Conservation (phyloP, 1,140 invertebrate genomes). For the Neotoxoptera formosana region DNA sequence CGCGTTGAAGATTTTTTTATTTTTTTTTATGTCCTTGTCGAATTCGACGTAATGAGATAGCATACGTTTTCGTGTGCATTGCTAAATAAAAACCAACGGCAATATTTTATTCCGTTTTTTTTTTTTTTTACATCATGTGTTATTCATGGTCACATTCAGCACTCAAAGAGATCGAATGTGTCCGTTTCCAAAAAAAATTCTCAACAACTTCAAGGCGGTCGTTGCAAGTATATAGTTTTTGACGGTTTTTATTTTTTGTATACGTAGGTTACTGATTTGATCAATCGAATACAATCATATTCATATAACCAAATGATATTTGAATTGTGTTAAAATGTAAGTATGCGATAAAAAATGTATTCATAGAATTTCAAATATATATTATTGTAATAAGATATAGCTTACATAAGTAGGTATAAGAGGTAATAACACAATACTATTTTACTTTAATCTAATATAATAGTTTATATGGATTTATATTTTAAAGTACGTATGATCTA, state of each 20-base stretch:
- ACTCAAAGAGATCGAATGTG: slow-evolving; percentile 43
- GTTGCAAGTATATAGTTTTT: background rate
- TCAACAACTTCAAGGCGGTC: background rate
- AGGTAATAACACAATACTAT: background rate
- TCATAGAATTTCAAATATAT: background rate
- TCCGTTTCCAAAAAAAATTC: slow-evolving; percentile 40
- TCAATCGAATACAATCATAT: background rate
- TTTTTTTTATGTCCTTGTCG: slow-evolving; percentile 26
- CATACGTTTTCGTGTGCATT: slow-evolving; percentile 31
- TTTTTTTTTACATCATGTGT: slow-evolving; percentile 26
- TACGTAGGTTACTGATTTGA: background rate
- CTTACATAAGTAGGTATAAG: too few species aligned
- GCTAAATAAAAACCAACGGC: slow-evolving; percentile 36
- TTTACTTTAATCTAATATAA: background rate
- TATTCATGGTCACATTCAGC: slow-evolving; percentile 45
- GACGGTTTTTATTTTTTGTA: background rate
- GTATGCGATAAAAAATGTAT: background rate
- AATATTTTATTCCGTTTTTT: slow-evolving; percentile 45
- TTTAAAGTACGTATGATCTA: too few species aligned
- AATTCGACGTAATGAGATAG: slow-evolving; percentile 43
- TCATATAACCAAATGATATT: background rate
- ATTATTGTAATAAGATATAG: background rate
- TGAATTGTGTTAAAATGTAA: background rate
- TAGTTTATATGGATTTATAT: background rate
- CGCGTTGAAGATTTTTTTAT: background rate